Percentiles rank a stretch among this genome's conserved stretches.
phyloP scores from a whole-genome alignment of 2,888 invertebrate genomes.

The Eristalis pertinax region DNA sequence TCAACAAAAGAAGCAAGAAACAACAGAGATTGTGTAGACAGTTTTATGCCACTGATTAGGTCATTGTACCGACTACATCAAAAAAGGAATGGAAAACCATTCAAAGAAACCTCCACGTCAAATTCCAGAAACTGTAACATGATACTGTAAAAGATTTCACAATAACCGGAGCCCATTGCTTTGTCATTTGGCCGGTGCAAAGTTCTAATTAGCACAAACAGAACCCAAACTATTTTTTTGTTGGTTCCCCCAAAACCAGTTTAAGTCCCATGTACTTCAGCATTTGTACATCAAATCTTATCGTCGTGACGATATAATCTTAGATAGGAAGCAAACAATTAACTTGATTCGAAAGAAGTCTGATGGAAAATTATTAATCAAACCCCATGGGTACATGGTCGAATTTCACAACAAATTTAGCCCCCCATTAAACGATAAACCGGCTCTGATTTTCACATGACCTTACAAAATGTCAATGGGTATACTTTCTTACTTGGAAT shows the following conservation, averaged over 20 bases:
- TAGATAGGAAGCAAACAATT: background rate
- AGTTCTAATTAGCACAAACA: background rate
- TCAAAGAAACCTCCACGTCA: background rate
- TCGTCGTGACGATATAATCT: background rate
- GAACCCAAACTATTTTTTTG: background rate
- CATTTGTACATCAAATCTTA: background rate
- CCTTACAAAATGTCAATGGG: background rate
- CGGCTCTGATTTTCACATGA: background rate
- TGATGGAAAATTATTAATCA: too few species aligned
- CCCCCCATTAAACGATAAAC: background rate
- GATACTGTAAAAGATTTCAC: background rate
- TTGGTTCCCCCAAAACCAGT: background rate
- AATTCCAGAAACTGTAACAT: background rate
- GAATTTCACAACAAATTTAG: background rate
- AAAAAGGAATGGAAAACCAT: background rate
- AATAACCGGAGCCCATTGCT: background rate
- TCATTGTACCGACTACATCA: background rate
- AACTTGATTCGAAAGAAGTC: too few species aligned
- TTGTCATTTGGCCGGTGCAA: background rate
- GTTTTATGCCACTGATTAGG: background rate
- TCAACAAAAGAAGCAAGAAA: too few species aligned
- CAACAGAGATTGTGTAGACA: background rate
- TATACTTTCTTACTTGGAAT: conserved; percentile 86
- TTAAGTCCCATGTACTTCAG: background rate
- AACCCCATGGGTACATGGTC: background rate